A percentile compares a stretch with the other conserved stretches of the same genome.
Conservation (phyloP, 2,797 vertebrate species). For the Fundulus diaphanus region DNA sequence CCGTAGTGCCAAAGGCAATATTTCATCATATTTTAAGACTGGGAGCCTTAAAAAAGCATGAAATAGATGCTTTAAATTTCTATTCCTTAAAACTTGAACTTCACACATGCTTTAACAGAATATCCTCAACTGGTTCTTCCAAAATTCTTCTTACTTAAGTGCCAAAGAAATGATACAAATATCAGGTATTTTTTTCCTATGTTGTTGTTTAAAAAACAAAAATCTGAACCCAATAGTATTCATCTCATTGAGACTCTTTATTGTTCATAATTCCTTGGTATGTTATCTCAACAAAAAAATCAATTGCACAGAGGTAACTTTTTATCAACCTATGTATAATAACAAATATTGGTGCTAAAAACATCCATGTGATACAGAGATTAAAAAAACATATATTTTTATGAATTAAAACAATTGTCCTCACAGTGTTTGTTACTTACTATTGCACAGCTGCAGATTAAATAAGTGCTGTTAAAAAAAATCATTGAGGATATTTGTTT, state of each 20-base stretch:
- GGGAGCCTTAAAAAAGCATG: too few relatives aligned
- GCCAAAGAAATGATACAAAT: not conserved
- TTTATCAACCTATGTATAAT: not conserved
- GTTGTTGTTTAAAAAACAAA: not conserved
- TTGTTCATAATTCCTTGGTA: not conserved
- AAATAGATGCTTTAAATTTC: too few relatives aligned
- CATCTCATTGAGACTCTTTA: not conserved
- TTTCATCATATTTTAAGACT: too few relatives aligned
- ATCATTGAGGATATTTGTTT: not conserved
- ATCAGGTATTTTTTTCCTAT: not conserved
- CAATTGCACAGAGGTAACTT: not conserved
- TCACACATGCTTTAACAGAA: constrained; percentile 2
- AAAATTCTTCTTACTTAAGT: not conserved
- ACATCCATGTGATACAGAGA: not conserved
- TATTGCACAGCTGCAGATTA: too few relatives aligned
- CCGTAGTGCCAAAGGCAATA: too few relatives aligned
- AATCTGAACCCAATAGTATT: not conserved
- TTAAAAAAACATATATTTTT: not conserved
- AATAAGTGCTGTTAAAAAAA: too few relatives aligned
- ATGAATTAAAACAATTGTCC: not conserved
- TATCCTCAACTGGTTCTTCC: not conserved
- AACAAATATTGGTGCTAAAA: not conserved
- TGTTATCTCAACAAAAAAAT: not conserved
- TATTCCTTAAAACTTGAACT: constrained; percentile 37
- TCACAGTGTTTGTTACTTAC: not conserved